Evolutionary conservation across 2,113 vertebrate genomes (phyloP), one percentile per base, ranked within the genome.

Genomic region (Microtus richardsoni): DNA sequence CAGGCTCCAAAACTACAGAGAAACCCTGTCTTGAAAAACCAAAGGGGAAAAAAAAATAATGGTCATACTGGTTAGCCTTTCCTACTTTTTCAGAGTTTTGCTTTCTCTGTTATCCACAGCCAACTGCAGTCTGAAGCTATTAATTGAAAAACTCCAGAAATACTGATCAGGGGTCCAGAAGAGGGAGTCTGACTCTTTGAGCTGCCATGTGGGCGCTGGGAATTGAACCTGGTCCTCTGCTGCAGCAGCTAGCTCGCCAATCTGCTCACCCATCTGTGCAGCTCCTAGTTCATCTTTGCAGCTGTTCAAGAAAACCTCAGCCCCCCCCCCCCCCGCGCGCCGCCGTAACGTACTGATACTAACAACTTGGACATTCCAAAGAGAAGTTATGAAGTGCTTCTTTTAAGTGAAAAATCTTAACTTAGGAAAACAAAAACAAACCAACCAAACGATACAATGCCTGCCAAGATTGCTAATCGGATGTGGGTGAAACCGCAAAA

Each of bases 311-410:
- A 83, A 84, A 84, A 41, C n/a, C 14, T 41, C n/a, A 4, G 5
- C 1, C 3, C 80, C 7, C 58, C 58, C 5, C 4, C 33, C 5
- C 5, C 21, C 7, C 13, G 24, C 16, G 9, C 47, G 1, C 47
- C 24, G 16, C 54, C 54, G 14, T 41, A 28, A 13, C 3, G 1
- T 41, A 83, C n/a, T 68, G 24, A 12, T 80, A 24, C 49, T 11
- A 54, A 54, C 66, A 73, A 26, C 64, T 58, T 54, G 36, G 33
- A n/a, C 16, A 79, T 36, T 13, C 13, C 2, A 11, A 79, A 78
- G n/a, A 82, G 64, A 80, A 82, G 39, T 66, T 79, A 90, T 54
- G 78, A 54, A 80, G 78, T n/a, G 17, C 19, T 80, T n/a, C 49
- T 80, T 80, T 80, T 36, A 54, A 66, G 73, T 66, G 21, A 79